These are phyloP conservation scores for Anniella stebbinsi DNA, from an alignment of 2,797 vertebrate species.

Conservation along the genomic window DNA sequence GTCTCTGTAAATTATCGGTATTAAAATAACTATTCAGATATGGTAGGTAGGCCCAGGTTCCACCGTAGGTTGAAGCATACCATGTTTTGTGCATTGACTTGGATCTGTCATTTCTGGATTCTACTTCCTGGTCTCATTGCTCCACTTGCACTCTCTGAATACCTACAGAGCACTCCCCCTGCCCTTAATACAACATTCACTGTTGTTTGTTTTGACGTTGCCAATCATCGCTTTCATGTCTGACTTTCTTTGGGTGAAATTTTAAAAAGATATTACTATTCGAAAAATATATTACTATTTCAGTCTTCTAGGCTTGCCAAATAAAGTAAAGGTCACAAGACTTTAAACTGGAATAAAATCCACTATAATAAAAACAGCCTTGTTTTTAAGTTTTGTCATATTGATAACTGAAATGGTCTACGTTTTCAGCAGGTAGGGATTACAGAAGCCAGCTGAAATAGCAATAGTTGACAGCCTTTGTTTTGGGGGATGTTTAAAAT, in stretches of 20 bases:
- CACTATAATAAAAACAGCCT: background rate
- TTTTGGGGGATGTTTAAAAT: background rate
- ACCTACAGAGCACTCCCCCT: background rate
- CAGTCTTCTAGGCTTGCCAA: background rate
- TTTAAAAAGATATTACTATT: background rate
- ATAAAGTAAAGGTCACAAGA: too few relatives aligned
- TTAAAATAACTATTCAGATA: background rate
- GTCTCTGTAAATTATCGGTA: background rate
- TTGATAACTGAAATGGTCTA: background rate
- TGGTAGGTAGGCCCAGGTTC: background rate
- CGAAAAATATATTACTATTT: background rate
- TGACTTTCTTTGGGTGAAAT: background rate
- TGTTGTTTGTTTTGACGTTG: background rate
- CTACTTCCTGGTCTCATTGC: background rate
- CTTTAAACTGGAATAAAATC: slow-evolving; percentile 1
- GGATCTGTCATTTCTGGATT: background rate
- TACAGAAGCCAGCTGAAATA: background rate
- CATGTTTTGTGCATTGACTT: background rate
- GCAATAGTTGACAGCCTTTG: background rate
- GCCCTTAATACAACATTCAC: background rate
- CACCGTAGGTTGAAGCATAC: background rate
- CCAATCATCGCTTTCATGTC: background rate
- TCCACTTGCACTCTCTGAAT: too few relatives aligned
- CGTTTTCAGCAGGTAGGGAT: background rate
- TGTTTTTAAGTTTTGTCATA: background rate